A percentile compares a stretch with the other conserved stretches of the same genome.
phyloP scores from a whole-genome alignment of 1,140 invertebrate genomes.

The Octopus sinensis region DNA sequence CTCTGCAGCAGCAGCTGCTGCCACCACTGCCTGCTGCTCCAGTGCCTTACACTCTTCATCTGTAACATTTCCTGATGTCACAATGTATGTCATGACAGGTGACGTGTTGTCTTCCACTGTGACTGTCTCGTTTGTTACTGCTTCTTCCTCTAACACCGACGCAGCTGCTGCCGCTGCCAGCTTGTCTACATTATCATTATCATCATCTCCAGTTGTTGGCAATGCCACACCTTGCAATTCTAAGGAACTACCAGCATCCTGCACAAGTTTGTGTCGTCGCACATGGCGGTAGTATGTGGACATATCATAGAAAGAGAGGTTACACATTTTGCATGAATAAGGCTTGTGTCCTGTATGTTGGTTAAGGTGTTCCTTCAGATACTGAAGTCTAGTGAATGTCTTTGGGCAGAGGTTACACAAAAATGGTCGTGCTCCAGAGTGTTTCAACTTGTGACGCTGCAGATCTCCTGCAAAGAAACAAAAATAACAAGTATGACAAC shows the following conservation, averaged over 20 bases:
- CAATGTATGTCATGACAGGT: conserved; percentile 1
- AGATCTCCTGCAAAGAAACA: conserved; percentile 77
- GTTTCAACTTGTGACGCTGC: conserved; percentile 61
- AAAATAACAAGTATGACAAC: background rate
- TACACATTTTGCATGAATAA: conserved; percentile 53
- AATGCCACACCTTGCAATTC: conserved; percentile 22
- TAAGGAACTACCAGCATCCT: background rate
- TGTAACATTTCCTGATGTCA: background rate
- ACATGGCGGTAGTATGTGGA: conserved; percentile 53
- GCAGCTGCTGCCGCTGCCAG: background rate
- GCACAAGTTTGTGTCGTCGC: conserved; percentile 32
- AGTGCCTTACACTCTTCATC: background rate
- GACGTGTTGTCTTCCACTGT: background rate
- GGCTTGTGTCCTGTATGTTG: conserved; percentile 49
- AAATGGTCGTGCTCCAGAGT: conserved; percentile 51
- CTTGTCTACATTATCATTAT: background rate
- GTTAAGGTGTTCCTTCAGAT: conserved; percentile 64
- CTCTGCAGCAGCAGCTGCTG: background rate
- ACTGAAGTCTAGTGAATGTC: conserved; percentile 65
- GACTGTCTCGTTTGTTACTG: background rate
- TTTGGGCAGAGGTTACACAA: conserved; percentile 70
- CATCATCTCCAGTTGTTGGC: background rate
- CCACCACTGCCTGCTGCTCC: background rate
- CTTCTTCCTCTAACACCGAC: background rate
- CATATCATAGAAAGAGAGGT: conserved; percentile 50